Evolutionary conservation across 2,888 invertebrate genomes (phyloP), one percentile per base, ranked within the genome.

Genomic region (Lasioglossum marginatum): DNA sequence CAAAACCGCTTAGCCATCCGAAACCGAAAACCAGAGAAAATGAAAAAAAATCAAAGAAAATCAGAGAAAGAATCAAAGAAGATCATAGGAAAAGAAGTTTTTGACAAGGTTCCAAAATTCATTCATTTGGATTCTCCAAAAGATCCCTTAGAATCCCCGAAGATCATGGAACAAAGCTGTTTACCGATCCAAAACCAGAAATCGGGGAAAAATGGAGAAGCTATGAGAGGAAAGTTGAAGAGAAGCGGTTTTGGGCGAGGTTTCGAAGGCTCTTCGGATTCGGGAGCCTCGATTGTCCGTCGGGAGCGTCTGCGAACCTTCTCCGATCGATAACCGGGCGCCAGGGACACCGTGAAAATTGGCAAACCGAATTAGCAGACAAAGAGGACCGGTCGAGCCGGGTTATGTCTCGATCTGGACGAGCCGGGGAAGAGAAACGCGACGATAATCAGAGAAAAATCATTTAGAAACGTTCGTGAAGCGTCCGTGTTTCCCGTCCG

Each of bases 311-410:
- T 71, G 37, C 77, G 77, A 48, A 48, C n/a, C 48, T 76, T 52
- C 68, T 43, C 45, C 68, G 78, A 83, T 83, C 84, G 83, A 83
- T 84, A 74, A 75, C 52, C 48, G 78, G 10, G n/a, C 19, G 52
- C 27, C 31, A 8, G 16, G 37, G 27, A 40, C 40, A 43, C n/a
- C 34, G 27, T 27, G 40, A 45, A 43, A 70, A 82, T 78, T 74
- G 83, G 70, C 60, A 74, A 83, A 83, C 66, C 37, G 77, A 84
- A 83, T 84, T 78, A 82, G 52, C 70, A 16, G 73, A 70, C 43
- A 74, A 74, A 84, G 83, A 66, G 77, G 77, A 27, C 23, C 37
- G 52, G 34, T 4, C 2, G 34, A 74, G 60, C 68, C 23, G 70
- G 63, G 31, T 70, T 77, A n/a, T 31, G 16, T 31, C 63, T 31